Base-by-base conservation (phyloP, 2,113 vertebrate genomes). In the Microtus ochrogaster region DNA sequence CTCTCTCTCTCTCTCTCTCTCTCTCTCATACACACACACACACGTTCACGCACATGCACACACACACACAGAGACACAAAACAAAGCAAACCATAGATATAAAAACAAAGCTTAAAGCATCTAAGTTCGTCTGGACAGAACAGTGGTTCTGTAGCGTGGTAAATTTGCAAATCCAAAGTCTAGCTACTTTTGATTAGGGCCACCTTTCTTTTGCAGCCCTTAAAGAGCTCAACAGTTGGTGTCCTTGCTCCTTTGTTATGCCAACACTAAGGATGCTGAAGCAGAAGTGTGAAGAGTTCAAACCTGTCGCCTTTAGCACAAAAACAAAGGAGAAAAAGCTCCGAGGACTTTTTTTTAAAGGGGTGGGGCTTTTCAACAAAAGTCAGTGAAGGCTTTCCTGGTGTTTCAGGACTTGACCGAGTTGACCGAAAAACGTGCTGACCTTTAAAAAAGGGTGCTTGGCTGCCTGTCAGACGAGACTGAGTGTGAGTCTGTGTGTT, bases 1-100 rank as follows among this genome's bases (percentile, higher is more conserved):
- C 16, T 58, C 55, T 19, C 16, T 58, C 17, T 5, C 16, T 4
- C 14, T 16, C 5, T 19, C 17, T 6, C 17, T 58, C 17, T 17
- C 16, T 55, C 16, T 5, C 78, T 0, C 44, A 14, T 17, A 47
- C 41, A 41, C 21, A 6, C 76, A 41, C 73, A 41, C 21, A 3
- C 21, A 41, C 1, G 0, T 12, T 2, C 9, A 76, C 5, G 0
- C 24, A 47, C 28, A 19, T 6, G 17, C 55, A 58, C 19, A 58
- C 5, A 21, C 55, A 58, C 55, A 58, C 17, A 55, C 1, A 17
- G 3, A 21, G 1, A 14, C 41, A 47, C 7, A 33, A 52, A 49
- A 19, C n/a, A 78, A 47, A 78, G 14, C 17, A 14, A 33, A 47
- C 36, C 70, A 78, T 26, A 49, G 26, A 49, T 2, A 16, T 26